These are phyloP conservation scores for Tribolium castaneum DNA, from an alignment of 1,140 invertebrate genomes.

Conservation along the genomic window DNA sequence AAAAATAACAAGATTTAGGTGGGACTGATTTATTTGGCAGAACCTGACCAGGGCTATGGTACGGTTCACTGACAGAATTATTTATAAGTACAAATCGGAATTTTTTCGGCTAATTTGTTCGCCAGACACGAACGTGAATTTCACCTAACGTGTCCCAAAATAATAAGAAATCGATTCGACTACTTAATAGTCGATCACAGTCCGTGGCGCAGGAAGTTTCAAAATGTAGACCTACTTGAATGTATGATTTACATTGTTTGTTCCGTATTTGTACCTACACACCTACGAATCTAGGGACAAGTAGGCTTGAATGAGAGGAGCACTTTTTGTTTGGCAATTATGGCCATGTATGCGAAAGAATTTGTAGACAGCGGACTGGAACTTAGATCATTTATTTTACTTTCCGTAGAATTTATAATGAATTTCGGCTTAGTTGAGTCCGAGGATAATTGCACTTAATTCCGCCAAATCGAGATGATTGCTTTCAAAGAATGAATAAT, in stretches of 20 bases:
- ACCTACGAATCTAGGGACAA: not conserved
- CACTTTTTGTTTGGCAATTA: not conserved
- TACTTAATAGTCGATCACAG: not conserved
- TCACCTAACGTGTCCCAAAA: not conserved
- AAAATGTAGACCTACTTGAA: not conserved
- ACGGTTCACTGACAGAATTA: too few species aligned
- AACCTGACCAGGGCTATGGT: too few species aligned
- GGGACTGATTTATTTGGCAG: not conserved
- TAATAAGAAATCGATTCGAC: not conserved
- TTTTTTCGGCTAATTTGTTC: not conserved
- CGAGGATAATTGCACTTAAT: not conserved
- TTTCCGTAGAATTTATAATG: conserved; percentile 25
- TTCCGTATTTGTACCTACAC: not conserved
- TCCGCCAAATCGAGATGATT: not conserved
- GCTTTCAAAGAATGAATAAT: not conserved
- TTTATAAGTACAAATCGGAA: too few species aligned
- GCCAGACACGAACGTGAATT: not conserved
- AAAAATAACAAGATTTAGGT: not conserved
- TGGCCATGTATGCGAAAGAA: not conserved
- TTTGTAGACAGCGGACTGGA: conserved; percentile 1
- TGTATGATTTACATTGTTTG: not conserved
- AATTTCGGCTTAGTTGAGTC: not conserved
- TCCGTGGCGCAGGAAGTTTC: not conserved
- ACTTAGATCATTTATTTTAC: conserved; percentile 28
- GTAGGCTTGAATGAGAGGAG: not conserved